Base-by-base conservation (phyloP, 2,888 invertebrate genomes). In the Clistopyga incitator region DNA sequence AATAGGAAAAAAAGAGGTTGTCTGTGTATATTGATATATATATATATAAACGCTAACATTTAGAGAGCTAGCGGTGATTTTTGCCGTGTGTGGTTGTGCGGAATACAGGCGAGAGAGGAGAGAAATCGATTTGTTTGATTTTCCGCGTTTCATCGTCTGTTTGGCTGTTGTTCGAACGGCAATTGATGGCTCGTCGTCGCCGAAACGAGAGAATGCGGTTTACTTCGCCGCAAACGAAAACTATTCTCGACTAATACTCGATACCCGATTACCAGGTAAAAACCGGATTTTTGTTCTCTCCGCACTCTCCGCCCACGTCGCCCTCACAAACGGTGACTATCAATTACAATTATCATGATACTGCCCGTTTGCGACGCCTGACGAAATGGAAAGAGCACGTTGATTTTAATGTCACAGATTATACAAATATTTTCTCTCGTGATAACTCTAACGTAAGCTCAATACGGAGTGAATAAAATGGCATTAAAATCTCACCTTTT, bases 51-150 rank as follows among this genome's bases (percentile, higher is more conserved):
- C 38, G 72, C 59, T 78, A 38, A 38, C 23, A 67, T 67, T 25
- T 50, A 45, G 59, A 68, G 50, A 83, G 59, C 68, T 61, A 67
- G 67, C 34, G 72, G 38, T 82, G 71, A 29, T 42, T 23, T 29
- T 38, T 13, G 0, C 18, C 8, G 18, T 45, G 54, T 42, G 42
- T 71, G 61, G 29, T 68, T 23, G 75, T 61, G 20, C 11, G 18
- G 42, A 42, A n/a, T 29, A 47, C n/a, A 52, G 25, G 20, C 15
- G 52, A 56, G 70, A 45, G 29, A 54, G 25, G 20, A 64, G 68
- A 64, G 50, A 65, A 77, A 80, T 80, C 67, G 76, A 83, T 80
- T 80, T 20, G 61, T 74, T 72, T 68, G 74, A 52, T 74, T 83
- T 68, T 76, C 71, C 74, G 64, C 72, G 75, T 42, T 79, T 79